These are phyloP conservation scores for Aythya baeri DNA, from an alignment of 2,113 vertebrate species.

Conservation along the genomic window DNA sequence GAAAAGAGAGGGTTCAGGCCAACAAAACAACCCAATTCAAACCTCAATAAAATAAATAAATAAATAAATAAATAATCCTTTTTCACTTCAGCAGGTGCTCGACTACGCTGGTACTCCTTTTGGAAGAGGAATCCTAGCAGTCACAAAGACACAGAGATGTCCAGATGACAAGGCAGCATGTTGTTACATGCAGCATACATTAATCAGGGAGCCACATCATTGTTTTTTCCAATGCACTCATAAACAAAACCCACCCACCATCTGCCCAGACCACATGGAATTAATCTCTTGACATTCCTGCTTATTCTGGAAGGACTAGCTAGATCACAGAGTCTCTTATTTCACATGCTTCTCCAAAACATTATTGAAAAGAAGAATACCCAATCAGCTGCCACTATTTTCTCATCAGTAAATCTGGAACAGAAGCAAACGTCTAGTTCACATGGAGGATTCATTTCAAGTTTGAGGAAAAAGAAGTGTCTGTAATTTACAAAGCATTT, in stretches of 20 bases:
- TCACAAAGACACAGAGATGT: not conserved
- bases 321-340: not conserved
- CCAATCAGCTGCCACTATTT: not conserved
- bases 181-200: fast-evolving
- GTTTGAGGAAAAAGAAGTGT: not conserved
- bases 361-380: not conserved
- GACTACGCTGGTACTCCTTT: not conserved
- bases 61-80: not conserved
- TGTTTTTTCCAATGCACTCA: not conserved
- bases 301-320: not conserved
- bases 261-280: not conserved
- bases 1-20: not conserved
- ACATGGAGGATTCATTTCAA: not conserved
- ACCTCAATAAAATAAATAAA: not conserved
- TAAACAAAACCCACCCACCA: not conserved
- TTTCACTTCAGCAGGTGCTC: not conserved
- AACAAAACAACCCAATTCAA: not conserved
- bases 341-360: not conserved
- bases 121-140: not conserved
- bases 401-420: not conserved
- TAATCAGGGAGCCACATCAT: not conserved
- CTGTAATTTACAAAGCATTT: not conserved
- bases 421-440: not conserved
- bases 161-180: not conserved
- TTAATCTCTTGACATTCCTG: not conserved